These are phyloP conservation scores for Recurvirostra avosetta DNA, from an alignment of 2,113 vertebrate genomes.

Conservation along the genomic window DNA sequence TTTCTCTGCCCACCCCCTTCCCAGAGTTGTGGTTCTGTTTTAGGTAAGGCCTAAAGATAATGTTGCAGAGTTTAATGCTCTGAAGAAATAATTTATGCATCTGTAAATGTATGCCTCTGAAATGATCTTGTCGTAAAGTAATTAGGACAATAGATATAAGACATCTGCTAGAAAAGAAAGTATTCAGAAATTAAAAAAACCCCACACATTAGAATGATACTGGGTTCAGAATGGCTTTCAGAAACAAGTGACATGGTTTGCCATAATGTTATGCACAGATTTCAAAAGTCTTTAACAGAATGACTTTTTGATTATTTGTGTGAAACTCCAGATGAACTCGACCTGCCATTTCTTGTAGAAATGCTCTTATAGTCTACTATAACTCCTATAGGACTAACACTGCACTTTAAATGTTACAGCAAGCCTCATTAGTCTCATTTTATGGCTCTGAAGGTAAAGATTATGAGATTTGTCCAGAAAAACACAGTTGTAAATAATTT, in stretches of 20 bases:
- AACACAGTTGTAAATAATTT: not conserved
- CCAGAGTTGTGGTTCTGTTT: not conserved
- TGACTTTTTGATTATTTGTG: not conserved
- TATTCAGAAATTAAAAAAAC: not conserved
- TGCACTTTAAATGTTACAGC: not conserved
- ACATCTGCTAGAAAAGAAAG: not conserved
- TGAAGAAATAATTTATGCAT: not conserved
- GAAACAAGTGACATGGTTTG: not conserved
- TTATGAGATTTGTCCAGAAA: not conserved
- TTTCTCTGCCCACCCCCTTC: not conserved
- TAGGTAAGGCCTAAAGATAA: not conserved
- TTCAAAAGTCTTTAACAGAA: slow-evolving; percentile 30
- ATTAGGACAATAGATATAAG: not conserved
- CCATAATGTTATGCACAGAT: not conserved
- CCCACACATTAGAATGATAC: not conserved
- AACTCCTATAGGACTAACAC: not conserved
- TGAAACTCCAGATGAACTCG: not conserved
- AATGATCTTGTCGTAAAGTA: slow-evolving; percentile 8
- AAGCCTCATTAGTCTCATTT: not conserved
- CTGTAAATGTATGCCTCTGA: not conserved
- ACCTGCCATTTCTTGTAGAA: not conserved
- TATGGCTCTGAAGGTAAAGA: not conserved
- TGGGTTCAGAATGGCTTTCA: slow-evolving; percentile 39
- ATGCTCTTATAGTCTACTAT: not conserved
- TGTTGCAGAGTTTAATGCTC: not conserved